phyloP scores from a whole-genome alignment of 2,797 vertebrate species.

The Chloroceryle inda region DNA sequence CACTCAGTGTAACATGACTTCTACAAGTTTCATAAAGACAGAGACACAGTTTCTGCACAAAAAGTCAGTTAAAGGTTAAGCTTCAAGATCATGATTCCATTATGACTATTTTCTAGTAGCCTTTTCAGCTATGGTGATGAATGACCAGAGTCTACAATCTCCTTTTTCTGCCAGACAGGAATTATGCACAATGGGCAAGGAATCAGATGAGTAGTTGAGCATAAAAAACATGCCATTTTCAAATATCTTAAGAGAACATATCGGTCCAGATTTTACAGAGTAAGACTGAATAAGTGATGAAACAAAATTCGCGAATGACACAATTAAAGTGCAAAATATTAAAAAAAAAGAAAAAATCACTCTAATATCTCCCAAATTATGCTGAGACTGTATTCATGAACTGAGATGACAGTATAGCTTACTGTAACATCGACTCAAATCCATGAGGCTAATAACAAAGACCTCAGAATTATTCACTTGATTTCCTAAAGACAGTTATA shows the following conservation, averaged over 20 bases:
- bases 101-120: not conserved
- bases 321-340: not conserved
- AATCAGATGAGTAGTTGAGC: not conserved
- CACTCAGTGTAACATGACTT: not conserved
- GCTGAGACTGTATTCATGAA: not conserved
- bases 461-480: not conserved
- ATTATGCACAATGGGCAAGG: not conserved
- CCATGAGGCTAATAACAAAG: not conserved
- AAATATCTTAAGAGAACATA: not conserved
- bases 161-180: not conserved
- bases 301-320: not conserved
- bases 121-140: not conserved
- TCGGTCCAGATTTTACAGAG: not conserved
- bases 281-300: not conserved
- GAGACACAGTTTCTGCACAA: not conserved
- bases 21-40: not conserved
- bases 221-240: not conserved
- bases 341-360: not conserved
- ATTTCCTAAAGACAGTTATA: conserved; percentile 16
- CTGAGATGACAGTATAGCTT: not conserved
- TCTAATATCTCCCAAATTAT: not conserved
- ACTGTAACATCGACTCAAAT: not conserved
- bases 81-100: not conserved
- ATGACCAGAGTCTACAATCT: not conserved
- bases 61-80: not conserved